These are phyloP conservation scores for Paracentrotus lividus DNA, from an alignment of 53 echinoderm and acorn worm genomes.

Conservation along the genomic window DNA sequence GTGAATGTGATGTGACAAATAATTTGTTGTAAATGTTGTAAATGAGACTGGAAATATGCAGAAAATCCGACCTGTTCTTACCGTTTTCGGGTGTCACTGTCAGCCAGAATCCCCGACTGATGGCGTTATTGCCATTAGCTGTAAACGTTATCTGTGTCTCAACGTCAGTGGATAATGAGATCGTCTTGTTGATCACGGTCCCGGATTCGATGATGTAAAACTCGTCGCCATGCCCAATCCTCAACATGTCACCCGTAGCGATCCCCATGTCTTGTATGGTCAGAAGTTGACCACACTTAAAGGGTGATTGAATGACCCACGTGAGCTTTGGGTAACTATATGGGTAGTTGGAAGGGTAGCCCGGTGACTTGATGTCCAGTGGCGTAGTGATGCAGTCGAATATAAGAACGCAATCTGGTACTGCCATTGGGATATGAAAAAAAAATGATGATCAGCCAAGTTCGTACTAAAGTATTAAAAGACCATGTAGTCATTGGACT, in stretches of 20 bases:
- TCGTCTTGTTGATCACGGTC: neutral
- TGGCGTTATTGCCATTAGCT: neutral
- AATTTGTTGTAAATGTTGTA: no score
- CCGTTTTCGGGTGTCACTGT: neutral
- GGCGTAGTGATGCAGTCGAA: neutral
- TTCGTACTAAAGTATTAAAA: no score
- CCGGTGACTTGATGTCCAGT: constrained; percentile 28
- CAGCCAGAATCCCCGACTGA: constrained; percentile 30
- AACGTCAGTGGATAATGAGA: neutral
- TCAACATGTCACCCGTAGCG: neutral
- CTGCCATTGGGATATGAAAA: neutral
- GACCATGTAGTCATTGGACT: no score
- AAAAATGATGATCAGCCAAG: no score
- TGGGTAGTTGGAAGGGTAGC: constrained; percentile 43
- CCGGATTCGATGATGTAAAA: neutral
- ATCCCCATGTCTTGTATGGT: neutral
- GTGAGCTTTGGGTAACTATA: neutral
- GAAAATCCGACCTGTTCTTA: no score
- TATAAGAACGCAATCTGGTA: neutral
- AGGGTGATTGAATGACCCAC: constrained; percentile 37
- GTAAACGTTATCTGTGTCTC: neutral
- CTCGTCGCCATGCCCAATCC: neutral
- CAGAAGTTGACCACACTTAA: neutral
- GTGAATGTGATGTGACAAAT: no score
- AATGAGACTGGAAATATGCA: no score